These are phyloP conservation scores for Alviniconcha strummeri DNA, from an alignment of 2,888 invertebrate species.

Conservation along the genomic window DNA sequence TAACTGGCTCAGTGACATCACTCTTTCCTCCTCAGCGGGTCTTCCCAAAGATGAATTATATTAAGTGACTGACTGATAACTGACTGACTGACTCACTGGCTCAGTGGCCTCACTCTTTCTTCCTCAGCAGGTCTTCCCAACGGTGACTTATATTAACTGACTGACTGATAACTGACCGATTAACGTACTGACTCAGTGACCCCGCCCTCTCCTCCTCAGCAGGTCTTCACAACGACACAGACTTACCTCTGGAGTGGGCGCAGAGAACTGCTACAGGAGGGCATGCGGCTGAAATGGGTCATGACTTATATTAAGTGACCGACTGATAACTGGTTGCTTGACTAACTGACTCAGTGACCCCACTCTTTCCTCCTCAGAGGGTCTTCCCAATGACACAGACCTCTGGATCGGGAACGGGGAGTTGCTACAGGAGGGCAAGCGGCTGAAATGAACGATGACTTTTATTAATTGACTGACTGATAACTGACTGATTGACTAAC, in stretches of 20 bases:
- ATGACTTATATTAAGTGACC: background rate
- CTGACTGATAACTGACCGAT: no score
- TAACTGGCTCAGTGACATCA: no score
- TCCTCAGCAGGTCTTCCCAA: no score
- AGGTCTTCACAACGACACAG: background rate
- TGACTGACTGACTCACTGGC: no score
- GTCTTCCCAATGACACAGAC: conserved; percentile 23
- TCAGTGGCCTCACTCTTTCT: no score
- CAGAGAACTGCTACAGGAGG: conserved; percentile 28
- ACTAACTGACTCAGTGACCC: background rate
- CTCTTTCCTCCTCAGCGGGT: background rate
- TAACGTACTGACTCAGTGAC: no score
- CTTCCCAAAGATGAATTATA: background rate
- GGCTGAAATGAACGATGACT: conserved; percentile 21
- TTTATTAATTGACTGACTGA: background rate
- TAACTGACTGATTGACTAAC: background rate
- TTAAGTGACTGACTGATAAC: no score
- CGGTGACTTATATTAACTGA: no score
- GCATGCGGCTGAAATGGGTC: conserved; percentile 28
- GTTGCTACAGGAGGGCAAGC: conserved; percentile 25
- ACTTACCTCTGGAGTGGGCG: conserved; percentile 31
- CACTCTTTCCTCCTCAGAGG: background rate
- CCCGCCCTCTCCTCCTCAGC: no score
- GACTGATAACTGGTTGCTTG: background rate
- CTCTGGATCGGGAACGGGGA: conserved; percentile 28